Conservation (phyloP, 2,797 vertebrate species). For the Phataginus tetradactyla region DNA sequence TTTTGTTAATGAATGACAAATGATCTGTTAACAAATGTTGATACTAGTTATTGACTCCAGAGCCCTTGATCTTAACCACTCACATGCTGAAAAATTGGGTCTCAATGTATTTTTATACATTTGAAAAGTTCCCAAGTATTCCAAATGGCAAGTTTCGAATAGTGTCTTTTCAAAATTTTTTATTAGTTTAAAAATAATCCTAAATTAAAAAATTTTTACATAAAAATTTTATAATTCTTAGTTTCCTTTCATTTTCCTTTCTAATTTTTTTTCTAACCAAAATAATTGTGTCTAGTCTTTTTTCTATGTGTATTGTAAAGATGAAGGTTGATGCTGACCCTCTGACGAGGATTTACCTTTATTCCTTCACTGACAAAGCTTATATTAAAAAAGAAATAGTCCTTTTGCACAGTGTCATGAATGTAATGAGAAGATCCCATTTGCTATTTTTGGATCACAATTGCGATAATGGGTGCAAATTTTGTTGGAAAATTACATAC, state of each 20-base stretch:
- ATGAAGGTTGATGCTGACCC: background rate
- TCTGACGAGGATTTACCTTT: background rate
- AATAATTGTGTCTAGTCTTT: background rate
- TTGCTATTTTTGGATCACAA: background rate
- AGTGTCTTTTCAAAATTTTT: too few relatives aligned
- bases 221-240: too few relatives aligned
- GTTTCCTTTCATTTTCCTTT: background rate
- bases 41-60: background rate
- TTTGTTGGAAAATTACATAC: background rate
- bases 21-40: too few relatives aligned
- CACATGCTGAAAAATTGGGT: background rate
- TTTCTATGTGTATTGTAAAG: background rate
- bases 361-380: background rate
- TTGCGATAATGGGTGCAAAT: background rate
- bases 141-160: background rate
- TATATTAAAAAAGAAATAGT: background rate
- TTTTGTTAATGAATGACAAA: background rate
- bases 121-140: background rate
- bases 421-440: background rate
- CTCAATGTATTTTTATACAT: background rate
- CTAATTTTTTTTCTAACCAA: background rate
- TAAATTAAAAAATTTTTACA: too few relatives aligned
- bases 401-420: background rate
- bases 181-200: too few relatives aligned
- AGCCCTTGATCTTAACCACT: background rate